Conservation (phyloP, 2,113 vertebrate genomes). For the Neopipo cinnamomea region DNA sequence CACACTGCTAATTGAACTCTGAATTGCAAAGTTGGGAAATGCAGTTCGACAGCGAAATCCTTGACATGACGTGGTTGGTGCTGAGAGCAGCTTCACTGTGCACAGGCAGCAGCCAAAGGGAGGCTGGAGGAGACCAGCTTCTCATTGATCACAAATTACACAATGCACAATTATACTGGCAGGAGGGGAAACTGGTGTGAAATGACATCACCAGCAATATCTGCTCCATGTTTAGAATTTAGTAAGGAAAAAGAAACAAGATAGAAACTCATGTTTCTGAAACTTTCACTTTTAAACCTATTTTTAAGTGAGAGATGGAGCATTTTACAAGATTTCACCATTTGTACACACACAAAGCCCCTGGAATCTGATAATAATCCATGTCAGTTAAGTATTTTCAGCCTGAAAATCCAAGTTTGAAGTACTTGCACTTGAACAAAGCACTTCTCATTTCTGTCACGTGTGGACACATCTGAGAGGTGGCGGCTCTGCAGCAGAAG, state of each 20-base stretch:
- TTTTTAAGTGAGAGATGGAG: neutral
- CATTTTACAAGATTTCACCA: neutral
- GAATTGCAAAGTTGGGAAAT: fast-evolving
- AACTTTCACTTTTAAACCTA: neutral
- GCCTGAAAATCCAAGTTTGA: neutral
- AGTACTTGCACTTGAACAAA: neutral
- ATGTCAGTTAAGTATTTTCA: neutral
- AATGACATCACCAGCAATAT: neutral
- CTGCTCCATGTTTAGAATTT: neutral
- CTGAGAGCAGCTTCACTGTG: neutral
- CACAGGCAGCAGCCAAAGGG: neutral
- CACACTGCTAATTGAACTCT: neutral
- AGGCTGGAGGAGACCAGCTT: neutral
- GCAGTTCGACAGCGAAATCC: fast-evolving
- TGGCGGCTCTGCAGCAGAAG: neutral
- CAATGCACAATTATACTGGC: fast-evolving
- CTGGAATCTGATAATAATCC: neutral
- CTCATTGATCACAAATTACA: fast-evolving
- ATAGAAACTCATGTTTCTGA: neutral
- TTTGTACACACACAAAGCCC: neutral
- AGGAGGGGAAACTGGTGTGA: neutral
- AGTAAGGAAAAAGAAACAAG: too few relatives aligned
- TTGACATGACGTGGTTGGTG: fast-evolving
- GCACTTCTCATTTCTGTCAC: neutral
- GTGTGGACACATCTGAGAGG: neutral